Base-by-base conservation (phyloP, 2,888 invertebrate species). In the Anaspis maculata region DNA sequence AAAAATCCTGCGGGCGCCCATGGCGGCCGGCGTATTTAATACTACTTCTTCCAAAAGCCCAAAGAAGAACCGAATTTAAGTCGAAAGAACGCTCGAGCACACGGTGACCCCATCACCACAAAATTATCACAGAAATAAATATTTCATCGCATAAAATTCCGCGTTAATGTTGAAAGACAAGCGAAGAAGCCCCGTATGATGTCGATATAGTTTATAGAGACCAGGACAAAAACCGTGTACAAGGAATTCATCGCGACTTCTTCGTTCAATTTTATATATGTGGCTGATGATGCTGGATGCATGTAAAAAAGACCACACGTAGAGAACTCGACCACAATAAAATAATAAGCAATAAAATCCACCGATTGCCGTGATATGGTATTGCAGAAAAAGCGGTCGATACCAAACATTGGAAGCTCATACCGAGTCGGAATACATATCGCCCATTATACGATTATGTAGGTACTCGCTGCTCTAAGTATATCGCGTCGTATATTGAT, bases 331-430 rank as follows among this genome's bases (percentile, higher is more conserved):
- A 41, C 30, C 39, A 39, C 46, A 49, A 53, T 53, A 49, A 53
- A 52, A 53, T 53, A 53, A 52, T 54, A 54, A 51, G 46, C 49
- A 43, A 52, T 51, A 50, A 48, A 51, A 47, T 45, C 48, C 45
- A 44, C 31, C 45, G 48, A 49, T 51, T 36, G 41, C 48, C 48
- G 37, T 37, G 37, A 37, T 37, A 37, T 33, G 37, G 33, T 15
- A 32, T 29, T 16, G 33, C 25, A 22, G 37, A 37, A 37, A 37
- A 37, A 37, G 37, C 25, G 37, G 37, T 37, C 37, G 30, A 33
- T 37, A 37, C 37, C 37, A 37, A 37, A 37, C 37, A 33, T 33
- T 37, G 37, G 25, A 33, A 37, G 33, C 37, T 29, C 37, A 33
- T 37, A 37, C 37, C 16, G 29, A 12, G 12, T 7, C 25, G 13